Evolutionary conservation across 2,797 vertebrate species (phyloP).

Genomic region (Poeciliopsis presidionis): DNA sequence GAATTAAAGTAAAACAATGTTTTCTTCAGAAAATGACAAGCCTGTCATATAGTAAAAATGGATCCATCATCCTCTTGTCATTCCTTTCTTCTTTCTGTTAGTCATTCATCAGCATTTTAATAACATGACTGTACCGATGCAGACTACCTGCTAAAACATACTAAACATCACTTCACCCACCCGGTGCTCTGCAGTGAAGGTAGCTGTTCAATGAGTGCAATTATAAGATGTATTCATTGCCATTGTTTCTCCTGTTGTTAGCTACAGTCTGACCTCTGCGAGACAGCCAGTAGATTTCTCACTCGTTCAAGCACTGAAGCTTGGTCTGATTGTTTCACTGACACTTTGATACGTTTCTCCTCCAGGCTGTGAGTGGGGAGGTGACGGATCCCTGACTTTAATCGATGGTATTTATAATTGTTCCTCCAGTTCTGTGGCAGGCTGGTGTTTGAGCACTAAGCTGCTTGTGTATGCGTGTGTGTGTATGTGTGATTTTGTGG

Average conservation of each 20-base stretch:
- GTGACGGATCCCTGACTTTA: slow-evolving; percentile 74
- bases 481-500: slow-evolving; percentile 45
- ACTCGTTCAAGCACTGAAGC: slow-evolving; percentile 11
- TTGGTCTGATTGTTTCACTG: slow-evolving; percentile 52
- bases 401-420: slow-evolving; percentile 80
- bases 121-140: slow-evolving; percentile 10
- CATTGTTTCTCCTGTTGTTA: not conserved
- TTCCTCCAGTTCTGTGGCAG: slow-evolving; percentile 62
- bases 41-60: not conserved
- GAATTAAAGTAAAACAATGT: not conserved
- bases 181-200: slow-evolving; percentile 5
- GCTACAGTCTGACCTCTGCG: slow-evolving; percentile 11
- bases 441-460: slow-evolving; percentile 60
- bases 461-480: slow-evolving; percentile 31
- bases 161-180: slow-evolving; percentile 14
- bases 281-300: slow-evolving; percentile 30
- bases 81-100: not conserved
- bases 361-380: slow-evolving; percentile 75
- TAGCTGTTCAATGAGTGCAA: slow-evolving; percentile 7
- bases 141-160: slow-evolving; percentile 25
- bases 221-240: slow-evolving; percentile 9
- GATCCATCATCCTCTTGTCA: not conserved
- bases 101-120: not conserved
- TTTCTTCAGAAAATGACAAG: not conserved
- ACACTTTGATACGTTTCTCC: slow-evolving; percentile 74